phyloP scores from a whole-genome alignment of 1,140 invertebrate species.

The Eriocheir sinensis region DNA sequence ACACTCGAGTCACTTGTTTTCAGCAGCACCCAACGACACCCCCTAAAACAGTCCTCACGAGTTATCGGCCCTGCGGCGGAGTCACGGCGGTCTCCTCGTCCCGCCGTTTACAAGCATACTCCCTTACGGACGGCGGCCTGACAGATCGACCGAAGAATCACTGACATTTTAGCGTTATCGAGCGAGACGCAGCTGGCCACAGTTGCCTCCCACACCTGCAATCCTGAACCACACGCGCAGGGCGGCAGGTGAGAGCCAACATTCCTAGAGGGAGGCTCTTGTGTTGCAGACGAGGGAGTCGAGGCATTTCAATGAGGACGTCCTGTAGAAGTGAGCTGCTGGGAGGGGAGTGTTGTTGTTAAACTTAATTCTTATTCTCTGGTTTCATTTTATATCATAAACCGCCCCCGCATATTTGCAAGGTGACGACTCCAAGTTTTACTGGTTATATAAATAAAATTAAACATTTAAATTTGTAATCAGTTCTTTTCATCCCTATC shows the following conservation, averaged over 20 bases:
- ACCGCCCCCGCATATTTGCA: too few species aligned
- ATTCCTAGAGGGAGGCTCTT: not conserved
- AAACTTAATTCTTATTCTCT: too few species aligned
- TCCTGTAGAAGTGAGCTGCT: not conserved
- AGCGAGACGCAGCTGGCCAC: not conserved
- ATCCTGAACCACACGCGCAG: not conserved
- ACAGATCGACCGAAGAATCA: conserved; percentile 23
- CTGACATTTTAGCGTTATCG: not conserved
- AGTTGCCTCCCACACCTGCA: not conserved
- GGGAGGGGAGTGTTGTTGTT: too few species aligned
- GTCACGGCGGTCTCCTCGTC: not conserved
- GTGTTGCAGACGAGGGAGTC: not conserved
- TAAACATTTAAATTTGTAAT: too few species aligned
- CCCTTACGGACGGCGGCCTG: not conserved
- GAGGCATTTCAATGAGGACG: not conserved
- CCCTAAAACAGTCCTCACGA: not conserved
- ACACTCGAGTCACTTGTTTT: too few species aligned
- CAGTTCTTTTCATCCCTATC: too few species aligned
- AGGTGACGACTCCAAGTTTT: too few species aligned
- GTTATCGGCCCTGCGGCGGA: not conserved
- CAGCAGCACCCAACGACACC: not conserved
- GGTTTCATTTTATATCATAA: too few species aligned
- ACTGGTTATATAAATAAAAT: too few species aligned
- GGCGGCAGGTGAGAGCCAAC: not conserved
- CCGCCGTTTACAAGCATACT: not conserved